Percentiles rank a stretch among this genome's conserved stretches.
These are phyloP conservation scores for Cinara cedri DNA, from an alignment of 2,888 invertebrate species.

Conservation along the genomic window DNA sequence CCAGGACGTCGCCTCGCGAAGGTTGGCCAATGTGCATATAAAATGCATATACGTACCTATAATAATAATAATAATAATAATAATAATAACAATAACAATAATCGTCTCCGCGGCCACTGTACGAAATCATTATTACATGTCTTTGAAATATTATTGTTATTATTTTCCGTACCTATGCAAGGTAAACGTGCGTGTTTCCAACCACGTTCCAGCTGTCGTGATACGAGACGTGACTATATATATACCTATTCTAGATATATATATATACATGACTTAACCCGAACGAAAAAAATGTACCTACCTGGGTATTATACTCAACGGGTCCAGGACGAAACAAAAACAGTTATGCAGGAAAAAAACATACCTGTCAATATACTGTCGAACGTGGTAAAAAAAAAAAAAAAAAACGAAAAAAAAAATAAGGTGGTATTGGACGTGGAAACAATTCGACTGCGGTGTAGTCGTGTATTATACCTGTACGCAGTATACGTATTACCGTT, in stretches of 20 bases:
- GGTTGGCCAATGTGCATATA: conserved; percentile 15
- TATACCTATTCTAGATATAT: too few species aligned
- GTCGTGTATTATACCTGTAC: not conserved
- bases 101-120: too few species aligned
- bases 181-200: conserved; percentile 24
- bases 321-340: conserved; percentile 28
- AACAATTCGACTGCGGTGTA: conserved; percentile 8
- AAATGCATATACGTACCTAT: too few species aligned
- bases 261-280: conserved; percentile 8
- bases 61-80: too few species aligned
- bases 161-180: not conserved
- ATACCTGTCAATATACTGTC: conserved; percentile 31
- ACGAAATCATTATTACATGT: too few species aligned
- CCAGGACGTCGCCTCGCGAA: too few species aligned
- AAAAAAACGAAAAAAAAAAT: conserved; percentile 5
- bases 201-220: conserved; percentile 31
- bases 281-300: not conserved
- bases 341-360: conserved; percentile 18
- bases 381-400: conserved; percentile 2
- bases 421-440: not conserved
- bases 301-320: not conserved
- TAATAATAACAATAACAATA: too few species aligned
- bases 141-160: too few species aligned
- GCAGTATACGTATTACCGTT: conserved; percentile 17
- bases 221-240: not conserved